These are phyloP conservation scores for Poecilobothrus nobilitatus DNA, from an alignment of 2,888 invertebrate species.

Conservation along the genomic window DNA sequence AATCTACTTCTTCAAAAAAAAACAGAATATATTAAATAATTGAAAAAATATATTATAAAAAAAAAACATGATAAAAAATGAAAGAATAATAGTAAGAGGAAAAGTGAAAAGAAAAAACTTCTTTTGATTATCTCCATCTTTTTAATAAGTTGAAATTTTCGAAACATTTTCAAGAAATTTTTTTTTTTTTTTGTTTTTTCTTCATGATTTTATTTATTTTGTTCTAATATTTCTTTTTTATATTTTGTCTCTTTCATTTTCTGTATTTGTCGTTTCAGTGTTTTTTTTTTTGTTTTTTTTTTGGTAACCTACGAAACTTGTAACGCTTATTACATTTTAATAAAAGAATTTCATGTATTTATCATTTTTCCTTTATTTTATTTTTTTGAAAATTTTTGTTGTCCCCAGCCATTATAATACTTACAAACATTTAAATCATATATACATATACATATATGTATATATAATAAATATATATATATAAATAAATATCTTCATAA, in stretches of 20 bases:
- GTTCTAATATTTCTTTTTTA: background rate
- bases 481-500: too few species aligned
- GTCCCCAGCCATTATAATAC: slow-evolving; percentile 11
- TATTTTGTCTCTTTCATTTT: background rate
- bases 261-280: background rate
- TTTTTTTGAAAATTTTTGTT: background rate
- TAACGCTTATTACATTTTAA: slow-evolving; percentile 5
- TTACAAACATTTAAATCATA: background rate
- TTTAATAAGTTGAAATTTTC: slow-evolving; percentile 4
- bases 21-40: slow-evolving; percentile 3
- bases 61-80: background rate
- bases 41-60: background rate
- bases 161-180: background rate
- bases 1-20: background rate
- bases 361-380: background rate
- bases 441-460: background rate
- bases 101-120: background rate
- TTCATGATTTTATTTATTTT: background rate
- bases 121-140: slow-evolving; percentile 1
- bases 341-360: slow-evolving; percentile 1
- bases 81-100: background rate
- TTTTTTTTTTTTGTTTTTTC: background rate
- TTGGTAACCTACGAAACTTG: slow-evolving; percentile 6
- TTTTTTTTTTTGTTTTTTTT: background rate
- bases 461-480: too few species aligned